Evolutionary conservation across 2,113 vertebrate species (phyloP), one percentile per base, ranked within the genome.

Genomic region (Ornithorhynchus anatinus): DNA sequence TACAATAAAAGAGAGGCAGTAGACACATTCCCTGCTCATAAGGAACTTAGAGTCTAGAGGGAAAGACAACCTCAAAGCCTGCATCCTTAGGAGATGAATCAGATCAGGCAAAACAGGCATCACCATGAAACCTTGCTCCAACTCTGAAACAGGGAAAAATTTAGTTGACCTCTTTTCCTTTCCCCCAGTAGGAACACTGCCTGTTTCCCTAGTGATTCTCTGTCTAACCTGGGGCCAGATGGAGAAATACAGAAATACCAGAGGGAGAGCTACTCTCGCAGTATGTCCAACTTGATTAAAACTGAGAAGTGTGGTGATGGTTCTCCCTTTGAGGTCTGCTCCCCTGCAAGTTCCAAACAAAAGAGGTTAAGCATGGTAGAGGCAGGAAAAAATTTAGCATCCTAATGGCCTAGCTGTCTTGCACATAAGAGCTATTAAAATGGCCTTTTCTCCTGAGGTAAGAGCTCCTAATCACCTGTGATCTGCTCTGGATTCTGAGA

Each of bases 221-320:
- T 61, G 29, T 56, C 37, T 56, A 80, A 78, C 37, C 56, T 56
- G 35, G 37, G 42, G 44, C 27, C 61, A 71, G 27, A 45, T 2
- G 8, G 76, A 79, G 69, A 76, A 68, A 43, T 44, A 64, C 0
- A 78, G 64, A 66, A 78, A 73, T 40, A 60, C 20, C 8, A 47
- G 37, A 44, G 66, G 53, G 32, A 68, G 76, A 61, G n/a, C 17
- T 38, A 4, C 17, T 70, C 10, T 66, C 22, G n/a, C 23, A 10
- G 52, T 33, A 54, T 22, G 17, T 59, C 39, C 37, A 66, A 59
- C 29, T 60, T 75, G 42, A 82, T 77, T 77, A 75, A 78, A 80
- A 66, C 22, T 54, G 27, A 73, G 19, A 17, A 10, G 19, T 6
- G 31, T 29, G 14, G 25, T 37, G n/a, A 15, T 10, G 42, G 5